Evolutionary conservation across 2,888 invertebrate species (phyloP), one percentile per base, ranked within the genome.

Genomic region (Epistrophella euchroma): DNA sequence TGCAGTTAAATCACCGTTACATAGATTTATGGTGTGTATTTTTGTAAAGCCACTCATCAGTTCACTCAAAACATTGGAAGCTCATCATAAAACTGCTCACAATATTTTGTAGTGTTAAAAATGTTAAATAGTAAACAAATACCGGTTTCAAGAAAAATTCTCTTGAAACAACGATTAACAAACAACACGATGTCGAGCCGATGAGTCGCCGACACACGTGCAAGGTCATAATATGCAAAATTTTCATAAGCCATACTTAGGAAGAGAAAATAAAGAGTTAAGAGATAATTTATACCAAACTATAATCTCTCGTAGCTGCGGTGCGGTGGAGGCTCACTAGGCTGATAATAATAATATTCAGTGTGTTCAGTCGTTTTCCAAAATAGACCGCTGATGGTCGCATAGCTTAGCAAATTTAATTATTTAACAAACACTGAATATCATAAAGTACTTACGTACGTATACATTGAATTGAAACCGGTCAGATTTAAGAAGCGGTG

Each of bases 201-300:
- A n/a, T n/a, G n/a, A n/a, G n/a, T n/a, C 19, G 17, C 2, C 10
- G 17, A 47, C 17, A 2, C 37, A 37, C 13, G 37, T 5, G 13
- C n/a, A 13, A 22, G 19, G 0, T 22, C 47, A 15, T 52, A 25
- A 52, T 25, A 25, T 52, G 52, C 52, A 25, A 52, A 52, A 52
- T 25, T 25, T 52, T 25, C 22, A 2, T 25, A 25, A 52, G 15
- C 25, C 15, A 52, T 17, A 45, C 3, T 50, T 17, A 22, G 13
- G 13, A 25, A 52, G 52, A 52, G 25, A 50, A 50, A 52, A 52
- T 13, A 25, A 52, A 52, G 52, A 52, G 52, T 13, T 52, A 52
- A 52, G 52, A 52, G 52, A 52, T 52, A 9, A 25, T 25, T 22
- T 13, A n/a, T n/a, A n/a, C 5, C 13, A 22, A 19, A 0, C 22